Evolutionary conservation across 2,888 invertebrate genomes (phyloP), one percentile per base, ranked within the genome.

Genomic region (Odontocerum albicorne): DNA sequence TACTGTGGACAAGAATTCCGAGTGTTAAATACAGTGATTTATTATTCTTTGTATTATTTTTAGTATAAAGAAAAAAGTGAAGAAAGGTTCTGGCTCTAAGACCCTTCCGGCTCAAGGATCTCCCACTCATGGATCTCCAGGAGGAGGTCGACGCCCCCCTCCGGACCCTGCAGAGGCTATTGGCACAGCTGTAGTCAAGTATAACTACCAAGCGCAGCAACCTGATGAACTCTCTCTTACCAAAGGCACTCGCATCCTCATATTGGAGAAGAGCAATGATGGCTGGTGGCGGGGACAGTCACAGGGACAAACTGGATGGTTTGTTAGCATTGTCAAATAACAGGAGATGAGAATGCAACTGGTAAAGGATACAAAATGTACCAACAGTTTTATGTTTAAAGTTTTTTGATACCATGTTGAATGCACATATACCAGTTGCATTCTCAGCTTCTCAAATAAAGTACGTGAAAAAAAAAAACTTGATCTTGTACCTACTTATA

Each of bases 251-350:
- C 80, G 92, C 65, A 95, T 99, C 64, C 83, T 92, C 59, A 98
- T 99, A 63, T 78, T 98, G 62, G 98, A 99, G 76, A 98, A 98
- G 77, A 96, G 96, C 66, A 96, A 96, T 64, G 99, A 99, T 74
- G 96, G 93, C 59, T 99, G 99, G 99, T 99, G 99, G 99, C 85
- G 96, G 67, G 99, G 98, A 45, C 92, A 92, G 75, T 78, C 75
- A 62, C 76, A 82, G 74, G 71, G 75, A 55, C 77, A 82, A 68
- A 69, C 77, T 64, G 72, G 83, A 64, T 73, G 84, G 84, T 77
- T n/a, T n/a, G n/a, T n/a, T n/a, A n/a, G n/a, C n/a, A n/a, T n/a
- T n/a, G n/a, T n/a, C n/a, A n/a, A n/a, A n/a, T n/a, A n/a, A n/a
- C n/a, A n/a, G n/a, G n/a, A n/a, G n/a, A n/a, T n/a, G n/a, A n/a